Conservation (phyloP, 2,113 vertebrate species). For the Cyanistes caeruleus region DNA sequence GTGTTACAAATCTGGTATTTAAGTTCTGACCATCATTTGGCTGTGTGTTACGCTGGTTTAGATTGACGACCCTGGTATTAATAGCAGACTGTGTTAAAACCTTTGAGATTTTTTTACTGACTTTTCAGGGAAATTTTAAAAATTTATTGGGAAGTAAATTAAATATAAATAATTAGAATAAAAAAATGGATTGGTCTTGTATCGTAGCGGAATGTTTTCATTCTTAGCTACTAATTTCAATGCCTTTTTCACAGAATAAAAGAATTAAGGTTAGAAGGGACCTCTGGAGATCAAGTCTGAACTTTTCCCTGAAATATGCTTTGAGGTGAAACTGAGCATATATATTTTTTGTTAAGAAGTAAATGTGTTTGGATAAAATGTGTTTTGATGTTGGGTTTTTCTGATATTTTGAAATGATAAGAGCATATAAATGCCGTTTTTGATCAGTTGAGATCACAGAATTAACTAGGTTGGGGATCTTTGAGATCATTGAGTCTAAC, state of each 20-base stretch:
- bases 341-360: neutral
- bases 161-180: neutral
- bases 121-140: neutral
- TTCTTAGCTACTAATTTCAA: neutral
- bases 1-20: constrained; percentile 64
- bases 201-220: neutral
- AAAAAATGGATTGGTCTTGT: neutral
- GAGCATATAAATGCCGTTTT: neutral
- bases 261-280: neutral
- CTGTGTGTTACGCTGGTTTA: neutral
- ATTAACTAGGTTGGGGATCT: neutral
- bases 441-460: neutral
- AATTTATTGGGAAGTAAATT: neutral
- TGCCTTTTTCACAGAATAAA: neutral
- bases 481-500: neutral
- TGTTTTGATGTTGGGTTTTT: neutral
- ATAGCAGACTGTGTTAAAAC: neutral
- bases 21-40: neutral
- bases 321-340: neutral
- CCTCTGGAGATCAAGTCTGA: neutral
- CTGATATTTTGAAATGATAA: neutral
- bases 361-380: neutral
- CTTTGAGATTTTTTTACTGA: neutral
- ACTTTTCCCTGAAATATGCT: neutral
- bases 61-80: neutral